phyloP scores from a whole-genome alignment of 2,797 vertebrate species.

The Microctenopoma stevenorrisi region DNA sequence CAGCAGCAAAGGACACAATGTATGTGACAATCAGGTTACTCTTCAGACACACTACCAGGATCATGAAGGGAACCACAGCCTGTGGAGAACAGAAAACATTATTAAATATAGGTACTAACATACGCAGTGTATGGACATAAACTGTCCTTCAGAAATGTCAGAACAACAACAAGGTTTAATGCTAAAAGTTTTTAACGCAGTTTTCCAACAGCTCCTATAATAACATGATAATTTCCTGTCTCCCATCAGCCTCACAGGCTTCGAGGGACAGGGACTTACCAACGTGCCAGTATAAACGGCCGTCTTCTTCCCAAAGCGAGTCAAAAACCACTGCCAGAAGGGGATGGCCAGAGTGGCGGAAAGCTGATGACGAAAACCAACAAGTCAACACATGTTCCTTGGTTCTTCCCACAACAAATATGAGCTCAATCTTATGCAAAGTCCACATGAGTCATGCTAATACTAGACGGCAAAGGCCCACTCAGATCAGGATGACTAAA shows the following conservation, averaged over 20 bases:
- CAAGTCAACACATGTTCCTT: not conserved
- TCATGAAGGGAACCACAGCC: slow-evolving; percentile 94
- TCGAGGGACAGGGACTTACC: slow-evolving; percentile 76
- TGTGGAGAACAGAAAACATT: slow-evolving; percentile 60
- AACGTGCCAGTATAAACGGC: slow-evolving; percentile 91
- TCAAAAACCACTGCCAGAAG: slow-evolving; percentile 98
- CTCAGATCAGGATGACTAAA: slow-evolving; percentile 12
- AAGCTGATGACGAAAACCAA: slow-evolving; percentile 71
- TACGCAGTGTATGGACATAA: not conserved
- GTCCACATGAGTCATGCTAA: slow-evolving; percentile 20
- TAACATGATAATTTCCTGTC: slow-evolving; percentile 3
- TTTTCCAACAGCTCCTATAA: not conserved
- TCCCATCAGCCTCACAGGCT: slow-evolving; percentile 1
- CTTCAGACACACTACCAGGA: slow-evolving; percentile 86
- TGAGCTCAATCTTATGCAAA: slow-evolving; percentile 28
- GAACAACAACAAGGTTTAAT: too few species aligned
- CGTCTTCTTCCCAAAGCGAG: slow-evolving; percentile 94
- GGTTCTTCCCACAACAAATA: slow-evolving; percentile 55
- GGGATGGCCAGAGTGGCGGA: slow-evolving; percentile 94
- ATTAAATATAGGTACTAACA: not conserved
- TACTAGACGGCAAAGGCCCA: slow-evolving; percentile 5
- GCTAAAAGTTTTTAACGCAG: not conserved
- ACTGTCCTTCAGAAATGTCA: not conserved
- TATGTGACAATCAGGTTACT: slow-evolving; percentile 91
- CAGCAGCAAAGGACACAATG: slow-evolving; percentile 89